A percentile compares a stretch with the other conserved stretches of the same genome.
These are phyloP conservation scores for Panonychus citri DNA, from an alignment of 1,140 invertebrate species.

Conservation along the genomic window DNA sequence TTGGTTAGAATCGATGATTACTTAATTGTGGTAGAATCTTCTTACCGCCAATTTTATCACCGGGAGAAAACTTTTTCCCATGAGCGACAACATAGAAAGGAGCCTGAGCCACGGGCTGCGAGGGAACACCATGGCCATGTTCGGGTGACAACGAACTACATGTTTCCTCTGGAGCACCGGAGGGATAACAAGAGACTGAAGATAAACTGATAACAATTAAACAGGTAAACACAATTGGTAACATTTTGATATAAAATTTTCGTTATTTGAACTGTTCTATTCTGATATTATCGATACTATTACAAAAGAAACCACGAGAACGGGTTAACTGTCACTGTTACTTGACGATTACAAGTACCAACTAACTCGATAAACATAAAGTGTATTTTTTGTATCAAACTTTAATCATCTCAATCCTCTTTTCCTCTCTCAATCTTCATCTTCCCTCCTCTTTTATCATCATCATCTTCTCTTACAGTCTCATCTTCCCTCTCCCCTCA, in stretches of 20 bases:
- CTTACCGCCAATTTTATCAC: conserved; percentile 4
- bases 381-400: not conserved
- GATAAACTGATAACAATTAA: not conserved
- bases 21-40: not conserved
- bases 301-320: too few species aligned
- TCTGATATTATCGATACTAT: too few species aligned
- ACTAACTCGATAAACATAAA: too few species aligned
- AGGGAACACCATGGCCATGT: not conserved
- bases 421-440: conserved; percentile 4
- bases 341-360: too few species aligned
- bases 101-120: not conserved
- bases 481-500: conserved; percentile 4
- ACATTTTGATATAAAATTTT: not conserved
- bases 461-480: too few species aligned
- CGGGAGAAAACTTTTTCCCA: not conserved
- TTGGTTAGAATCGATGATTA: not conserved
- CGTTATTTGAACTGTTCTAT: not conserved
- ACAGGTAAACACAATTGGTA: not conserved
- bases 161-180: not conserved
- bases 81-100: conserved; percentile 2
- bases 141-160: conserved; percentile 1
- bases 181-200: not conserved
- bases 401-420: not conserved
- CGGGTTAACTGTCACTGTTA: too few species aligned
- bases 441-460: not conserved